A percentile compares a stretch with the other conserved stretches of the same genome.
Conservation (phyloP, 1,140 invertebrate genomes). For the Bombus ignitus region DNA sequence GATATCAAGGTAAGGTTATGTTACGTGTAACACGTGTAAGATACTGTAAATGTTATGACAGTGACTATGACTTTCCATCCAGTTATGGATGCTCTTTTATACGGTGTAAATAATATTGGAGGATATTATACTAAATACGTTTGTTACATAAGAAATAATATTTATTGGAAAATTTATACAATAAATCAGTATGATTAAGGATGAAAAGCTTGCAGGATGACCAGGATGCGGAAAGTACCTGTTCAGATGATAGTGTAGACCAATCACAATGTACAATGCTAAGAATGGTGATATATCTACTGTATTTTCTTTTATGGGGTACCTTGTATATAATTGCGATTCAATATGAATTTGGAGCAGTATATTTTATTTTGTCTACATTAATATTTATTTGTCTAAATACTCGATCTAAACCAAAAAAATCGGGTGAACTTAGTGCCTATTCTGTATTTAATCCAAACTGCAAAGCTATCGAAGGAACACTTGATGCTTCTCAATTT, state of each 20-base stretch:
- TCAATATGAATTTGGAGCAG: constrained; percentile 93
- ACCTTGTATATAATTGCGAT: constrained; percentile 88
- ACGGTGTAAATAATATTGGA: not conserved
- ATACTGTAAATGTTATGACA: not conserved
- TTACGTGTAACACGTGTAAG: not conserved
- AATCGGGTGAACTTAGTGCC: constrained; percentile 92
- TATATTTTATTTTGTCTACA: constrained; percentile 92
- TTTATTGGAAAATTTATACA: constrained; percentile 15
- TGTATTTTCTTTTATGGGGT: constrained; percentile 86
- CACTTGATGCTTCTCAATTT: constrained; percentile 97
- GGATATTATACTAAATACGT: not conserved
- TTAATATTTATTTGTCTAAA: constrained; percentile 93
- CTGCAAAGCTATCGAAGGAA: constrained; percentile 95
- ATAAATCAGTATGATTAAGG: constrained; percentile 1
- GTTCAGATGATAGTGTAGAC: constrained; percentile 68
- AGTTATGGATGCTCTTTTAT: not conserved
- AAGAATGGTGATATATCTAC: constrained; percentile 64
- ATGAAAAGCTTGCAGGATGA: constrained; percentile 66
- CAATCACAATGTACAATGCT: constrained; percentile 60
- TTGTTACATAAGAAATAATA: not conserved
- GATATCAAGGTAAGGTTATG: constrained; percentile 71
- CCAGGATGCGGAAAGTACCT: constrained; percentile 69
- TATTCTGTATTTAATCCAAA: constrained; percentile 99
- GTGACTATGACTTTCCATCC: too few species aligned
- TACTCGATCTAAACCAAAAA: constrained; percentile 89